Evolutionary conservation across 2,797 vertebrate genomes (phyloP).

Genomic region (Eupleurogrammus muticus): DNA sequence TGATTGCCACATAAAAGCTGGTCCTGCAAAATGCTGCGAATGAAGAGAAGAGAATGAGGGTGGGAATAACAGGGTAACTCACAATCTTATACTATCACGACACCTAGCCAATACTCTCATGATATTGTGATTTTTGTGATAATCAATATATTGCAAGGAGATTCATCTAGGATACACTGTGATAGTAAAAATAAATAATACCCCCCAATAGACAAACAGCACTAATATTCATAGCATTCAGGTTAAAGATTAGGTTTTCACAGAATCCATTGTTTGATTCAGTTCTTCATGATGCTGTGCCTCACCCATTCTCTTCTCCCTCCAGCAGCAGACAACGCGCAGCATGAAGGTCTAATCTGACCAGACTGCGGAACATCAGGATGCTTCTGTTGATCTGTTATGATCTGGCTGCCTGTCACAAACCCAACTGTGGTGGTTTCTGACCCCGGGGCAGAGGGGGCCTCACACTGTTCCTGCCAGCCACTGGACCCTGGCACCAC

Average conservation of each 20-base stretch:
- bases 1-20: constrained; percentile 33
- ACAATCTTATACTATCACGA: too few species aligned
- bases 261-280: too few species aligned
- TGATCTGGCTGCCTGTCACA: constrained; percentile 49
- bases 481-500: constrained; percentile 58
- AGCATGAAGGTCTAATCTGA: constrained; percentile 35
- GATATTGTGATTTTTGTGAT: too few species aligned
- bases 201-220: too few species aligned
- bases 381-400: constrained; percentile 49
- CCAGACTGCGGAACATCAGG: constrained; percentile 44
- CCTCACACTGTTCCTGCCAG: constrained; percentile 29
- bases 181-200: too few species aligned
- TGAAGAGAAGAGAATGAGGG: constrained; percentile 5
- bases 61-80: too few species aligned
- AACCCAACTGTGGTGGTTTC: constrained; percentile 48
- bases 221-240: too few species aligned
- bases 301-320: neutral
- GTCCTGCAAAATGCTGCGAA: constrained; percentile 1
- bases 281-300: neutral
- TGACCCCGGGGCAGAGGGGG: constrained; percentile 43
- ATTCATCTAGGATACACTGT: too few species aligned
- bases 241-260: too few species aligned
- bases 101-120: too few species aligned
- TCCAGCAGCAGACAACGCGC: neutral
- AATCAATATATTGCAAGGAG: too few species aligned